phyloP scores from a whole-genome alignment of 2,113 vertebrate species.

The Callipepla californica region DNA sequence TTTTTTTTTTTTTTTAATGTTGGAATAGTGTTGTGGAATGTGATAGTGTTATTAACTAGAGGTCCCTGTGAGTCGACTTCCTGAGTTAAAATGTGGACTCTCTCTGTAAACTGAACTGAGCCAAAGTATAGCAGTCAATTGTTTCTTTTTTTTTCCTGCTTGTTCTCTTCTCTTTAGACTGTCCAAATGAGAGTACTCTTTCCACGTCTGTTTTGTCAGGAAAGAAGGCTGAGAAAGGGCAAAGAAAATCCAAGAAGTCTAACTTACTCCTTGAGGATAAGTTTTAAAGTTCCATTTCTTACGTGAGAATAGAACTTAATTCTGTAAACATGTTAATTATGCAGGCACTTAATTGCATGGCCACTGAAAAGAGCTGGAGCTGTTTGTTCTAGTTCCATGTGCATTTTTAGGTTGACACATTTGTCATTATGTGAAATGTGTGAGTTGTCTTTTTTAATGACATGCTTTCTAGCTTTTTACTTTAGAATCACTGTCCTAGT shows the following conservation, averaged over 20 bases:
- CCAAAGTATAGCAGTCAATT: fast-evolving
- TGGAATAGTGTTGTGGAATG: background rate
- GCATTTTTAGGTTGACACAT: too few species aligned
- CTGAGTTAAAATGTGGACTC: background rate
- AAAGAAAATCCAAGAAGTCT: background rate
- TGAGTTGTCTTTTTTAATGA: too few species aligned
- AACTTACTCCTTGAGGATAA: background rate
- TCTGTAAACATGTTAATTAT: background rate
- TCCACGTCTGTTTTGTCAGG: background rate
- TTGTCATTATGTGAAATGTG: too few species aligned
- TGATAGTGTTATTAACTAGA: background rate
- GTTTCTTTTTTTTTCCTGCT: background rate
- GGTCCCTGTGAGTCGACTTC: background rate
- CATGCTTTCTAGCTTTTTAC: too few species aligned
- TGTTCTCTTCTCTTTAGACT: background rate
- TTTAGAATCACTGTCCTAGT: too few species aligned
- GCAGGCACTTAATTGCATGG: background rate
- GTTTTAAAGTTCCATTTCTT: background rate
- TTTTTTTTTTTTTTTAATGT: background rate
- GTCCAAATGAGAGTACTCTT: background rate
- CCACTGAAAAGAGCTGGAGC: too few species aligned
- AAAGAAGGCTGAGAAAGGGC: background rate
- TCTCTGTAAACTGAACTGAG: background rate
- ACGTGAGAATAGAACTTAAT: background rate
- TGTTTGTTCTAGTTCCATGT: too few species aligned